Evolutionary conservation across 2,113 vertebrate genomes (phyloP).

Genomic region (Ptyas mucosa): DNA sequence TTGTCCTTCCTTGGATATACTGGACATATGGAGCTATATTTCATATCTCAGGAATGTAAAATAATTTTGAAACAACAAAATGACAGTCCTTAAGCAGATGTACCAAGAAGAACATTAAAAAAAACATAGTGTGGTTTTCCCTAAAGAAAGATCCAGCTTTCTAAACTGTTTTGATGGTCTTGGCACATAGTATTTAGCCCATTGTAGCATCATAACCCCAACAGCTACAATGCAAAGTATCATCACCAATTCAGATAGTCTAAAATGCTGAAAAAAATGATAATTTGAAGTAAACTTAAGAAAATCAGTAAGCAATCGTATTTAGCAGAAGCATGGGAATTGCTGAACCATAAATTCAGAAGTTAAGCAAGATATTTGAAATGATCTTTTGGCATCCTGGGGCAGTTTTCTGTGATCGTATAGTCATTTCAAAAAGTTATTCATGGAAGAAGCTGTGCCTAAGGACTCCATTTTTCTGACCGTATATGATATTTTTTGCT

Average conservation of each 20-base stretch:
- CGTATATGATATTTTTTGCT: neutral
- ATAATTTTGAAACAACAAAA: neutral
- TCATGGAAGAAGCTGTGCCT: neutral
- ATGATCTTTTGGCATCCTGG: neutral
- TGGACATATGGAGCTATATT: neutral
- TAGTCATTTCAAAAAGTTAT: neutral
- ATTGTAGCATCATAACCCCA: neutral
- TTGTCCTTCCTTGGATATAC: neutral
- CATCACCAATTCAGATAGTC: neutral
- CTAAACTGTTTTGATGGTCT: neutral
- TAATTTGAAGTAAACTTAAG: neutral
- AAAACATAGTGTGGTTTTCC: neutral
- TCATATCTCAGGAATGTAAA: neutral
- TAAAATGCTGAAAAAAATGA: neutral
- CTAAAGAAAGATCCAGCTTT: neutral
- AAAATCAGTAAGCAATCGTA: neutral
- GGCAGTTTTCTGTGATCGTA: neutral
- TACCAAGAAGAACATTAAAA: neutral
- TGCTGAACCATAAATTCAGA: neutral
- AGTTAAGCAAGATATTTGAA: neutral
- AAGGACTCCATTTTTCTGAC: neutral
- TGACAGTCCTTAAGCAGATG: neutral
- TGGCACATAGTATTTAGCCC: neutral
- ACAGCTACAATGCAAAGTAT: neutral
- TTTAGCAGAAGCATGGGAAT: neutral